Evolutionary conservation across 2,113 vertebrate species (phyloP), one percentile per base, ranked within the genome.

Genomic region (Benitochromis conjunctus): DNA sequence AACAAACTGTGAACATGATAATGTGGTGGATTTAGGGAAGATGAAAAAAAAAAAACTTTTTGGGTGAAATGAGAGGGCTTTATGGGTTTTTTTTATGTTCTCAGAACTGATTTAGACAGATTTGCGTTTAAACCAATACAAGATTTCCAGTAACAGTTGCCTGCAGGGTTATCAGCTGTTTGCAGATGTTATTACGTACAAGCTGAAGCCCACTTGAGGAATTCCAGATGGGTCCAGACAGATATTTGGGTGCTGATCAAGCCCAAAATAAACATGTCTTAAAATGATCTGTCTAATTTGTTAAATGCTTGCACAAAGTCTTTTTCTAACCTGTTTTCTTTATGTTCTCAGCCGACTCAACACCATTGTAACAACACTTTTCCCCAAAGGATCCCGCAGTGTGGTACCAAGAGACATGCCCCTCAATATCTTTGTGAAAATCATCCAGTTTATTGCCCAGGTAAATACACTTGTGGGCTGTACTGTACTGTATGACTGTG

Each of bases 391-490:
- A 76, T 99, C 99, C 74, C 97, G 99, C 26, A 98, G 98, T 74
- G 99, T 99, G 80, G 98, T 99, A 12, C 99, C 99, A 19, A 97
- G 98, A 94, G 99, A 99, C 92, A 99, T 98, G 98, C 99, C 99
- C 48, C 97, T 99, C 53, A 99, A 99, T 86, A 99, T 99, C 93
- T 99, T 99, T 81, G 98, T 99, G 92, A 99, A 99, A 94, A 99
- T 99, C 90, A 99, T 99, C 94, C 98, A 99, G 94, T 99, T 99
- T 94, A 99, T 99, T 90, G 98, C 98, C 91, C 99, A 99, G 98
- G 99, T 99, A 79, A 91, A 78, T 2, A 56, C 36, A 60, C 5
- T 18, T 74, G 46, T 7, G 4, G 34, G 5, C 13, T 16, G 9
- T 21, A 56, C n/a, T 46, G 14, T 56, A 12, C 43, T 38, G 18